Conservation (phyloP, 2,888 invertebrate species). For the Troides aeacus region DNA sequence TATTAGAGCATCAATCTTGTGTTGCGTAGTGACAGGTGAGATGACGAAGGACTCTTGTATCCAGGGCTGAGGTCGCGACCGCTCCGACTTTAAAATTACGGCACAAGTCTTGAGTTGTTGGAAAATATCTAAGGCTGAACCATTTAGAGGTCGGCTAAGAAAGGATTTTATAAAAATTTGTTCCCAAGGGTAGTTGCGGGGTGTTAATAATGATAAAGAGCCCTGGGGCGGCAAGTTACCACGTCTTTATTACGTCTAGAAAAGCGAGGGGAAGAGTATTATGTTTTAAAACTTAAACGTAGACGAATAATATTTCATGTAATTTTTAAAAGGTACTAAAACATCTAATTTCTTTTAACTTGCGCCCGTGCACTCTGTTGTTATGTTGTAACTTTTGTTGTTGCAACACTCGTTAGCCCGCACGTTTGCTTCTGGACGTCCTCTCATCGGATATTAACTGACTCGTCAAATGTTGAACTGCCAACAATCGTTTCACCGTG, state of each 20-base stretch:
- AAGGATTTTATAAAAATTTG: no score
- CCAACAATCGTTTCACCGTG: constrained; percentile 9
- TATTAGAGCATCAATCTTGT: constrained; percentile 30
- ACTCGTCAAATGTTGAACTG: constrained; percentile 10
- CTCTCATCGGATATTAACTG: constrained; percentile 15
- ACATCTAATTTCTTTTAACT: constrained; percentile 3
- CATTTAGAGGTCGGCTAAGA: neutral
- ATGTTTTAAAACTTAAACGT: no score
- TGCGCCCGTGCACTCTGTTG: neutral
- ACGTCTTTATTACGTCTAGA: no score
- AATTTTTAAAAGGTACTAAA: neutral
- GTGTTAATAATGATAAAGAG: no score
- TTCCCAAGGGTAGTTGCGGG: no score
- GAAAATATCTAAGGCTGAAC: neutral
- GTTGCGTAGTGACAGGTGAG: constrained; percentile 28
- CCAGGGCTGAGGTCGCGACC: neutral
- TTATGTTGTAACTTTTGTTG: constrained; percentile 16
- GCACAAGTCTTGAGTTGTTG: neutral
- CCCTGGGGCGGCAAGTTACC: no score
- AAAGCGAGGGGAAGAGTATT: no score
- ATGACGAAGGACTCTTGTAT: constrained; percentile 10
- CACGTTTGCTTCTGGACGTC: neutral
- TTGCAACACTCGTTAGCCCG: constrained; percentile 16
- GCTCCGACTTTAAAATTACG: neutral
- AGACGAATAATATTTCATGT: no score